phyloP scores from a whole-genome alignment of 2,888 invertebrate species.

The Drosophila mayaguana region DNA sequence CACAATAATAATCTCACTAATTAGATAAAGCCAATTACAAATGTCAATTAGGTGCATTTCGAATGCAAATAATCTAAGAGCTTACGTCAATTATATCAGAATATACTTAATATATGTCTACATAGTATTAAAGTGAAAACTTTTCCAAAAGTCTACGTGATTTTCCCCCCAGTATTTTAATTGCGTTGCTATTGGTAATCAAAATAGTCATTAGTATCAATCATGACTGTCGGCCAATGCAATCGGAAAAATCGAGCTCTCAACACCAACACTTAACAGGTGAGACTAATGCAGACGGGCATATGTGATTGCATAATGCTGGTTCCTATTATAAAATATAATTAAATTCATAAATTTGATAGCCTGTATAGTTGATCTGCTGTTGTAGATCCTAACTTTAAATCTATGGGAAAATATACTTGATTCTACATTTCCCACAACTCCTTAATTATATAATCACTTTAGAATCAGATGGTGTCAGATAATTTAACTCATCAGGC shows the following conservation, averaged over 20 bases:
- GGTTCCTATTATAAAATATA: neutral
- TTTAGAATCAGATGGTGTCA: too few relatives aligned
- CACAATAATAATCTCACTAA: neutral
- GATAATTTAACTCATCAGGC: too few relatives aligned
- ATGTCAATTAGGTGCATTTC: neutral
- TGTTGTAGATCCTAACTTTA: too few relatives aligned
- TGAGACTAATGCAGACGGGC: neutral
- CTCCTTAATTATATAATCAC: too few relatives aligned
- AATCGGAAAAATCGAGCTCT: constrained; percentile 54
- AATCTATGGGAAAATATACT: too few relatives aligned
- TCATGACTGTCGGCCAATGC: constrained; percentile 42
- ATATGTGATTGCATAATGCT: neutral
- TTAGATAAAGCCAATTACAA: constrained; percentile 1
- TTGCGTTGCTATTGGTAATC: constrained; percentile 12
- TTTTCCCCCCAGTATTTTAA: constrained; percentile 20
- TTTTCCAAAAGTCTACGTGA: constrained; percentile 25
- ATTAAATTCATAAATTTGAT: neutral
- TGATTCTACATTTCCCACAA: too few relatives aligned
- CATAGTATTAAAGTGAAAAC: constrained; percentile 7
- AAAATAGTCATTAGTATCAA: constrained; percentile 64
- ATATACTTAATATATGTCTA: neutral
- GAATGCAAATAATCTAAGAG: constrained; percentile 6
- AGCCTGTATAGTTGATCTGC: too few relatives aligned
- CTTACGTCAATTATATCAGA: neutral
- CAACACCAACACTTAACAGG: constrained; percentile 30